phyloP scores from a whole-genome alignment of 2,888 invertebrate genomes.

The Perizoma flavofasciatum region DNA sequence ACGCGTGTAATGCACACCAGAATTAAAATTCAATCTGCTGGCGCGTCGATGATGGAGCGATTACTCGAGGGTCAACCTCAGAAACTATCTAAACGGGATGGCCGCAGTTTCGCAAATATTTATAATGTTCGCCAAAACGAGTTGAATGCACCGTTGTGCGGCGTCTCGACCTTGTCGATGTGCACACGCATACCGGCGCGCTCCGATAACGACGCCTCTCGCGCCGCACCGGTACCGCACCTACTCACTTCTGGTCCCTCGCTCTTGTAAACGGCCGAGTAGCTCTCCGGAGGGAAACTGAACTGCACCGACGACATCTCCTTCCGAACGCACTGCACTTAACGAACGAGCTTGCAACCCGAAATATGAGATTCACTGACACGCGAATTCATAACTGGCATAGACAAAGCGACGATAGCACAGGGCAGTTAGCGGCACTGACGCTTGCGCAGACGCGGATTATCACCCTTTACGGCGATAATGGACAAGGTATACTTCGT shows the following conservation, averaged over 20 bases:
- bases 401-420: constrained; percentile 26
- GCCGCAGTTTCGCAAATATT: constrained; percentile 44
- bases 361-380: constrained; percentile 60
- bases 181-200: constrained; percentile 57
- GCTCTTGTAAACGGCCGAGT: constrained; percentile 69
- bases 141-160: constrained; percentile 73
- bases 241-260: constrained; percentile 70
- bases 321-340: constrained; percentile 51
- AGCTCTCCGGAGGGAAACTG: constrained; percentile 76
- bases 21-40: constrained; percentile 4
- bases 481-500: constrained; percentile 70
- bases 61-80: constrained; percentile 7
- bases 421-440: constrained; percentile 30
- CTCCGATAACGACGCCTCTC: constrained; percentile 55
- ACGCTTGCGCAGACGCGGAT: constrained; percentile 58
- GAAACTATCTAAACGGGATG: constrained; percentile 23
- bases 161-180: constrained; percentile 66
- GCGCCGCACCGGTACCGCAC: constrained; percentile 45
- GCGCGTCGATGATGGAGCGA: background rate
- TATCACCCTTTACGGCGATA: constrained; percentile 68
- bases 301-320: constrained; percentile 65
- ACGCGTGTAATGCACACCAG: background rate
- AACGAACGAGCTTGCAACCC: constrained; percentile 45
- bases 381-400: constrained; percentile 45
- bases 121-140: constrained; percentile 51